These are phyloP conservation scores for Chionis minor DNA, from an alignment of 2,113 vertebrate species.

Conservation along the genomic window DNA sequence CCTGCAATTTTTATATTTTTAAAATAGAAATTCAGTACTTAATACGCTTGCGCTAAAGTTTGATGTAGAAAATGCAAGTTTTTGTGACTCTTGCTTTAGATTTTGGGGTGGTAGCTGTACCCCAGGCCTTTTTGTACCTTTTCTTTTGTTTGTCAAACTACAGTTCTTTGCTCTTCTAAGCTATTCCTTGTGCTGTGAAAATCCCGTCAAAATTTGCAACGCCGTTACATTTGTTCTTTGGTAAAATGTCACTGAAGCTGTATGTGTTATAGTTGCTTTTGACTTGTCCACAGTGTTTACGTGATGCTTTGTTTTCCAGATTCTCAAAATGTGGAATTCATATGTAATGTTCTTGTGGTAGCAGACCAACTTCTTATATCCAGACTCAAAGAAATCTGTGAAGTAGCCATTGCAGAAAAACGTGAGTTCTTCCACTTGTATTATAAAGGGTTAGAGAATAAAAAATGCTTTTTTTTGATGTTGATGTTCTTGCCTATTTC, in stretches of 20 bases:
- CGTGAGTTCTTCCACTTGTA: conserved; percentile 72
- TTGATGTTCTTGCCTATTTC: not conserved
- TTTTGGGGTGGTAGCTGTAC: not conserved
- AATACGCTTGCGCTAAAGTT: not conserved
- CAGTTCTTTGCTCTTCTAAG: not conserved
- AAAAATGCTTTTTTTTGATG: not conserved
- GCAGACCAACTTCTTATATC: conserved; percentile 94
- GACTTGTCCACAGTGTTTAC: not conserved
- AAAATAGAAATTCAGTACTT: not conserved
- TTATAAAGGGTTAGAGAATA: not conserved
- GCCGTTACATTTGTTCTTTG: not conserved
- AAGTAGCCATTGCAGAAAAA: conserved; percentile 92
- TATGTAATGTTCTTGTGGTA: conserved; percentile 91
- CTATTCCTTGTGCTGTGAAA: not conserved
- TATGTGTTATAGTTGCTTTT: not conserved
- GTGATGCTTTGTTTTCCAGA: conserved; percentile 72
- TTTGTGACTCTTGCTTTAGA: not conserved
- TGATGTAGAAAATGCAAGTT: not conserved
- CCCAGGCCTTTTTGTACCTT: not conserved
- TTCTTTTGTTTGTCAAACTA: not conserved
- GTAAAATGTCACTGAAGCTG: not conserved
- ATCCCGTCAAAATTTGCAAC: not conserved
- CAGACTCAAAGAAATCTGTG: conserved; percentile 94
- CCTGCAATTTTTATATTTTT: not conserved
- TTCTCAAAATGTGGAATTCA: conserved; percentile 89